Base-by-base conservation (phyloP, 2,797 vertebrate species). In the Anniella stebbinsi region DNA sequence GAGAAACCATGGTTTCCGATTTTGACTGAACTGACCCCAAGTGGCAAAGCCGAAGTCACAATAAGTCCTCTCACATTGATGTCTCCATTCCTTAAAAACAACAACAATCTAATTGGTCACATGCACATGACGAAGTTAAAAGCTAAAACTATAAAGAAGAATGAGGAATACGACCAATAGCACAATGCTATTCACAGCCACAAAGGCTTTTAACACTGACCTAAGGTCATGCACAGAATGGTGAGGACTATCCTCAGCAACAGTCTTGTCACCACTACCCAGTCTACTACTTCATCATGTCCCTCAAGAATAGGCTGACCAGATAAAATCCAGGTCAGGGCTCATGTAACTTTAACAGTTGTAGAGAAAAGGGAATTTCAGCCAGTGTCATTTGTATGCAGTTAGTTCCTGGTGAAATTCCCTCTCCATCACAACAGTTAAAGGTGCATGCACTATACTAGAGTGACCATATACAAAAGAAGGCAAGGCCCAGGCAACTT, bases 201-300 rank as follows among this genome's bases (percentile, higher is more conserved):
- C 17, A 80, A 81, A 13, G 17, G 54, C 75, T 76, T 21, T 1
- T 33, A 1, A 84, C 18, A 60, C 72, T 45, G 38, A 82, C 28
- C 8, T 28, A 57, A 78, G 25, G 23, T 10, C 0, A 0, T 45
- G 25, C 0, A 11, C 57, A 57, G 11, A 0, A 2, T 7, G 17
- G 6, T 60, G n/a, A 86, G 57, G 88, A 28, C 21, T 11, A 17
- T 54, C 3, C 70, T 84, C 15, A 18, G 33, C 33, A 11, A 33
- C 12, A 17, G 15, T 7, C 36, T 15, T 82, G 23, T 23, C 12
- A 28, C 1, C 48, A 72, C 0, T 8, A 21, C 2, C 28, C 10
- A 18, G 33, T 73, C 15, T 0, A 0, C 63, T 81, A 30, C 21
- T 84, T 87, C 45, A 0, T 12, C 45, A 11, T n/a, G 30, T 0